These are phyloP conservation scores for Cantharis lateralis DNA, from an alignment of 2,888 invertebrate species.

Conservation along the genomic window DNA sequence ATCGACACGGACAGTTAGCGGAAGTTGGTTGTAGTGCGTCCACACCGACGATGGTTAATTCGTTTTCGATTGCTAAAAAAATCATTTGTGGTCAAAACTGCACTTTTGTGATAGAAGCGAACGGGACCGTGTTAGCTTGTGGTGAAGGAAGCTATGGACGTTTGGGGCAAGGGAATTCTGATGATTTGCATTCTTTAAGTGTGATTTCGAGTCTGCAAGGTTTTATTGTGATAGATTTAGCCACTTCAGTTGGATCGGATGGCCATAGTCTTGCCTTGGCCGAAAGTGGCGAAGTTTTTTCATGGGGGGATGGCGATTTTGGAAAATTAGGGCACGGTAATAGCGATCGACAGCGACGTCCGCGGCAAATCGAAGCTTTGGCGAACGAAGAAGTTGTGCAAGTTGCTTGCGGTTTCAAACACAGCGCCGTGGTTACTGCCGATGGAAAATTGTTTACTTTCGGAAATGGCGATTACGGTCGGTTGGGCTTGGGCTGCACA, in stretches of 20 bases:
- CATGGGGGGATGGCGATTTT: slow-evolving; percentile 70
- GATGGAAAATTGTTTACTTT: slow-evolving; percentile 69
- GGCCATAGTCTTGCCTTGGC: slow-evolving; percentile 68
- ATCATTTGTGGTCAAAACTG: slow-evolving; percentile 70
- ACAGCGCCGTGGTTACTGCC: slow-evolving; percentile 66
- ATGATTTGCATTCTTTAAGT: slow-evolving; percentile 63
- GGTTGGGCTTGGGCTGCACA: slow-evolving; percentile 63
- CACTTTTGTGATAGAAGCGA: slow-evolving; percentile 65
- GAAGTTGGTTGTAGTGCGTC: slow-evolving; percentile 57
- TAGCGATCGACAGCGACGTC: slow-evolving; percentile 65
- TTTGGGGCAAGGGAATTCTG: slow-evolving; percentile 67
- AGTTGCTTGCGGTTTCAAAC: slow-evolving; percentile 67
- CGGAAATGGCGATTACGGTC: slow-evolving; percentile 68
- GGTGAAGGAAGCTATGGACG: slow-evolving; percentile 70
- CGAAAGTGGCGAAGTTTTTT: slow-evolving; percentile 69
- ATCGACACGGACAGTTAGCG: slow-evolving; percentile 67
- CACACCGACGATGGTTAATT: slow-evolving; percentile 55
- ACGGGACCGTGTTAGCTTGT: slow-evolving; percentile 66
- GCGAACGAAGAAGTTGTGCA: slow-evolving; percentile 65
- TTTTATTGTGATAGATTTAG: slow-evolving; percentile 65
- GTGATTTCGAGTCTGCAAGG: slow-evolving; percentile 66
- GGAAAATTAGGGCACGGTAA: slow-evolving; percentile 70
- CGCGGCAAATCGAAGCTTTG: slow-evolving; percentile 65
- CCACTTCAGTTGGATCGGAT: slow-evolving; percentile 68
- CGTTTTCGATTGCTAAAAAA: slow-evolving; percentile 60